Percentiles rank a stretch among this genome's conserved stretches.
These are phyloP conservation scores for Hyles euphorbiae DNA, from an alignment of 1,140 invertebrate genomes.

Conservation along the genomic window DNA sequence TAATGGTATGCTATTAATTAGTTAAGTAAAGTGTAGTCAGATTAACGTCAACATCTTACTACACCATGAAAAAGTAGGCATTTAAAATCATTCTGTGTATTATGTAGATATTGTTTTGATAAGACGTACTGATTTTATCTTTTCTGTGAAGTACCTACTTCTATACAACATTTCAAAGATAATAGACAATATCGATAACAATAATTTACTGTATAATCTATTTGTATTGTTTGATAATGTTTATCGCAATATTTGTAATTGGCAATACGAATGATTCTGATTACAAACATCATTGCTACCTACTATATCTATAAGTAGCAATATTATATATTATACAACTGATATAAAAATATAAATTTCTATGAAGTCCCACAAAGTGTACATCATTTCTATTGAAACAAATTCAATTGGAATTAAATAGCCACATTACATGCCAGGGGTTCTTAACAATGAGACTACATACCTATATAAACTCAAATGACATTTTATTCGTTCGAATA, in stretches of 20 bases:
- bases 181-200: conserved; percentile 67
- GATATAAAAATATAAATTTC: too few species aligned
- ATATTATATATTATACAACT: too few species aligned
- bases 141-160: conserved; percentile 53
- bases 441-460: conserved; percentile 25
- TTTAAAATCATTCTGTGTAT: conserved; percentile 2
- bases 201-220: conserved; percentile 63
- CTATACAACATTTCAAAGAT: conserved; percentile 67
- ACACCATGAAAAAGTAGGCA: too few species aligned
- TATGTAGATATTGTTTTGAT: conserved; percentile 51
- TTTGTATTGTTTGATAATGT: conserved; percentile 70
- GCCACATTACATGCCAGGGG: conserved; percentile 36
- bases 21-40: too few species aligned
- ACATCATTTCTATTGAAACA: conserved; percentile 1
- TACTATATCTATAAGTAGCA: conserved; percentile 6
- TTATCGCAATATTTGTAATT: conserved; percentile 62
- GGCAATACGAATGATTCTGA: conserved; percentile 41
- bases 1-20: too few species aligned
- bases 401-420: conserved; percentile 39
- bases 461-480: conserved; percentile 39
- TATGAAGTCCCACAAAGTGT: too few species aligned
- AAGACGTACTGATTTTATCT: conserved; percentile 67
- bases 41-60: too few species aligned
- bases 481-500: conserved; percentile 10
- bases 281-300: conserved; percentile 30